phyloP scores from a whole-genome alignment of 2,113 vertebrate species.

The Telmatochromis brachygnathus region DNA sequence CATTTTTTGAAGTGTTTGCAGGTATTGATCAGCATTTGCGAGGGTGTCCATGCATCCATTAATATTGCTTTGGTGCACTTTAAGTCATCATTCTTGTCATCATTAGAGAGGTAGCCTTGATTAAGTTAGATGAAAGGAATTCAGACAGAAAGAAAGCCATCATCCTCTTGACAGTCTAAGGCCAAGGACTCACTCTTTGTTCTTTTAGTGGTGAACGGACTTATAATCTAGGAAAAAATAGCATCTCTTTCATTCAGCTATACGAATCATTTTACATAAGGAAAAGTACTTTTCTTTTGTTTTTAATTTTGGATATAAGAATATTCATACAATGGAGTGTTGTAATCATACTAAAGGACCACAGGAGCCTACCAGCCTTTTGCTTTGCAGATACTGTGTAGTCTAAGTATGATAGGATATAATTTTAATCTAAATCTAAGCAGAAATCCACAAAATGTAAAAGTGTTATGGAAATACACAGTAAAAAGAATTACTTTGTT shows the following conservation, averaged over 20 bases:
- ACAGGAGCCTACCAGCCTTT: neutral
- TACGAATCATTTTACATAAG: neutral
- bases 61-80: slow-evolving; percentile 4
- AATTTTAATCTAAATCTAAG: neutral
- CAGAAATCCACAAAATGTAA: neutral
- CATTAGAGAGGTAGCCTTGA: slow-evolving; percentile 38
- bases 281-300: neutral
- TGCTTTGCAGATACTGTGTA: neutral
- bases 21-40: slow-evolving; percentile 46
- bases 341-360: neutral
- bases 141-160: slow-evolving; percentile 6
- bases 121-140: slow-evolving; percentile 41
- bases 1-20: slow-evolving; percentile 19
- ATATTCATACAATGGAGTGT: neutral
- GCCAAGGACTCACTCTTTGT: neutral
- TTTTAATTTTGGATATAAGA: neutral
- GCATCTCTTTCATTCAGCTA: neutral
- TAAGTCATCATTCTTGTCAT: slow-evolving; percentile 37
- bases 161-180: slow-evolving; percentile 8
- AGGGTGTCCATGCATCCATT: neutral
- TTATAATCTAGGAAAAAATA: neutral
- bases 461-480: accelerated
- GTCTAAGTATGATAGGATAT: neutral
- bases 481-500: neutral
- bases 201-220: neutral